A percentile compares a stretch with the other conserved stretches of the same genome.
Evolutionary conservation across 2,113 vertebrate species (phyloP).

Genomic region (Podarcis cretensis): DNA sequence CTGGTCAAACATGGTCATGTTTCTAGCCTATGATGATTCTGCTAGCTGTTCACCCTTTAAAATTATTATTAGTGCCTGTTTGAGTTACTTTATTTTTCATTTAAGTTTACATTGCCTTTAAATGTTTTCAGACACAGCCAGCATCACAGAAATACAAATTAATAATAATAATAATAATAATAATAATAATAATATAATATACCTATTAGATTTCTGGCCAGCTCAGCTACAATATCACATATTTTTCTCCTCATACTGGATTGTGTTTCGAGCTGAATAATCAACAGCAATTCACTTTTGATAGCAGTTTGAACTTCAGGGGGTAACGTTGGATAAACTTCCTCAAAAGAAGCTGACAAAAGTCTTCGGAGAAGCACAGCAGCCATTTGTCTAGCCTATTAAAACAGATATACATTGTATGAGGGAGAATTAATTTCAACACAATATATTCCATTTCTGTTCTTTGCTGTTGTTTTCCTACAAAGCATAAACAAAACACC

Average conservation of each 20-base stretch:
- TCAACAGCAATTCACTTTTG: constrained; percentile 90
- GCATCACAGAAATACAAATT: background rate
- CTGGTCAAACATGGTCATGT: background rate
- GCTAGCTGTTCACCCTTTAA: background rate
- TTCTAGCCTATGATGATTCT: background rate
- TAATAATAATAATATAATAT: background rate
- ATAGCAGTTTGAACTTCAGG: constrained; percentile 89
- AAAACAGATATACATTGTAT: background rate
- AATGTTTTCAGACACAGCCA: background rate
- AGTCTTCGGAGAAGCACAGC: constrained; percentile 93
- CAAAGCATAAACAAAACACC: background rate
- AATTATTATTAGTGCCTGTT: background rate
- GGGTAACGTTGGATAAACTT: constrained; percentile 91
- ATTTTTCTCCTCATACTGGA: constrained; percentile 94
- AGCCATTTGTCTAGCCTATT: constrained; percentile 95
- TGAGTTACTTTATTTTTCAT: background rate
- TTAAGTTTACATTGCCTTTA: background rate
- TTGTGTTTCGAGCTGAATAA: constrained; percentile 90
- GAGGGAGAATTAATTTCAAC: background rate
- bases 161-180: background rate
- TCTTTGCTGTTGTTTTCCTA: background rate
- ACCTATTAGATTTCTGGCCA: constrained; percentile 96
- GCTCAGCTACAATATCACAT: constrained; percentile 95
- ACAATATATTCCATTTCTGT: background rate
- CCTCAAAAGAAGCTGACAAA: constrained; percentile 95